These are phyloP conservation scores for Pseudolaguvia tuberculata DNA, from an alignment of 2,113 vertebrate genomes.

Conservation along the genomic window DNA sequence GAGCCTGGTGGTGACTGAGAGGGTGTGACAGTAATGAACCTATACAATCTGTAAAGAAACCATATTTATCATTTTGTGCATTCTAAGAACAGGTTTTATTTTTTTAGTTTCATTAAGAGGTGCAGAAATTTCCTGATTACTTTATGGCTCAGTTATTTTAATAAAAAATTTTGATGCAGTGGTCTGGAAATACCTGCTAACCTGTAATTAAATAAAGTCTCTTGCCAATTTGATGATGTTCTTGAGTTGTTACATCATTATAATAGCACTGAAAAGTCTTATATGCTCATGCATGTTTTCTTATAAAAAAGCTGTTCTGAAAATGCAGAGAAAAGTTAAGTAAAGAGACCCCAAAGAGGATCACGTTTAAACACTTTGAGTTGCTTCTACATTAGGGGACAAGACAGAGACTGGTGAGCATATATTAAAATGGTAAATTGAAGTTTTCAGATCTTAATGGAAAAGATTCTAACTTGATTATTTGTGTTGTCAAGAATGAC, in stretches of 20 bases:
- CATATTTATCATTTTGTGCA: slow-evolving; percentile 33
- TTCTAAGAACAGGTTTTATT: slow-evolving; percentile 43
- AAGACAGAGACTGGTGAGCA: not conserved
- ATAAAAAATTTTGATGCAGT: not conserved
- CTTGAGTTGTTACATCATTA: not conserved
- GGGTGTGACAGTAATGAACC: too few relatives aligned
- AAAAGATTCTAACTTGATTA: not conserved
- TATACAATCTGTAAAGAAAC: too few relatives aligned
- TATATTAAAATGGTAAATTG: too few relatives aligned
- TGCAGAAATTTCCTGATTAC: not conserved
- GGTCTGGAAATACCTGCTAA: not conserved
- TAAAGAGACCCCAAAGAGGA: not conserved
- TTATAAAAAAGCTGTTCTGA: not conserved
- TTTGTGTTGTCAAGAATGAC: not conserved
- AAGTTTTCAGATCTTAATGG: too few relatives aligned
- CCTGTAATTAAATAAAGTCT: not conserved
- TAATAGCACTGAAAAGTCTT: not conserved
- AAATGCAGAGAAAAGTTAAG: not conserved
- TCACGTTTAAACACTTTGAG: not conserved
- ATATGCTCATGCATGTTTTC: not conserved
- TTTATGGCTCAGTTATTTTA: too few relatives aligned
- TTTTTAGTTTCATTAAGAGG: not conserved
- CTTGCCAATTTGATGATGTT: not conserved
- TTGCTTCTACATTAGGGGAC: not conserved
- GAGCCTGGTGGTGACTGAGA: too few relatives aligned